A percentile compares a stretch with the other conserved stretches of the same genome.
phyloP scores from a whole-genome alignment of 2,797 vertebrate species.

The Melanitta fusca region DNA sequence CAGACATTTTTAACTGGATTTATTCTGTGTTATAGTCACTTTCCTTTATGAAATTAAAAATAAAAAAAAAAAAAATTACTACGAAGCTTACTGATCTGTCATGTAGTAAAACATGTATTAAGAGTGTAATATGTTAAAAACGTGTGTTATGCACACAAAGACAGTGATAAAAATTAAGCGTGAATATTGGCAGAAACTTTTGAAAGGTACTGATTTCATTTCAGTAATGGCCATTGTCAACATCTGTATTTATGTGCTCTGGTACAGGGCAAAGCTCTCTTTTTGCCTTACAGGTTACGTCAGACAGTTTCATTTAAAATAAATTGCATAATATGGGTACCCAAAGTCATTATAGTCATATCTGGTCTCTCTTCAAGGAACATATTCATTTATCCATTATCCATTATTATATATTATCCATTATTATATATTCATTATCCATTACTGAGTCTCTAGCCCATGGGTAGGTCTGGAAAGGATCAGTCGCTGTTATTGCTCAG shows the following conservation, averaged over 20 bases:
- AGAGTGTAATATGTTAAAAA: background rate
- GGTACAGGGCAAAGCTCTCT: background rate
- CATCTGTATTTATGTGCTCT: background rate
- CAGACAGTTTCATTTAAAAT: constrained; percentile 4
- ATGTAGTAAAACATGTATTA: background rate
- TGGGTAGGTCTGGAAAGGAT: background rate
- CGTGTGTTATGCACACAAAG: background rate
- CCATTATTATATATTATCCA: background rate
- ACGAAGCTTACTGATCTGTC: background rate
- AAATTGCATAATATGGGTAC: background rate
- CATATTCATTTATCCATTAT: constrained; percentile 17
- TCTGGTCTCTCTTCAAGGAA: constrained; percentile 7
- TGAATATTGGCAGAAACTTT: background rate
- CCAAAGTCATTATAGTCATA: background rate
- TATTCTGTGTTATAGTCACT: background rate
- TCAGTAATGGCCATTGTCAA: background rate
- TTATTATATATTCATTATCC: background rate
- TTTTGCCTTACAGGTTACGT: background rate
- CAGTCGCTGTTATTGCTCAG: background rate
- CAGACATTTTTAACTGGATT: background rate
- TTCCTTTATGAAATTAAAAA: background rate
- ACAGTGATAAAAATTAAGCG: background rate
- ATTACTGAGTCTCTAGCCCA: background rate
- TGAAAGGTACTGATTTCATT: background rate
- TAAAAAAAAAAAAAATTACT: background rate